These are phyloP conservation scores for Toxotes jaculatrix DNA, from an alignment of 2,113 vertebrate species.

Conservation along the genomic window DNA sequence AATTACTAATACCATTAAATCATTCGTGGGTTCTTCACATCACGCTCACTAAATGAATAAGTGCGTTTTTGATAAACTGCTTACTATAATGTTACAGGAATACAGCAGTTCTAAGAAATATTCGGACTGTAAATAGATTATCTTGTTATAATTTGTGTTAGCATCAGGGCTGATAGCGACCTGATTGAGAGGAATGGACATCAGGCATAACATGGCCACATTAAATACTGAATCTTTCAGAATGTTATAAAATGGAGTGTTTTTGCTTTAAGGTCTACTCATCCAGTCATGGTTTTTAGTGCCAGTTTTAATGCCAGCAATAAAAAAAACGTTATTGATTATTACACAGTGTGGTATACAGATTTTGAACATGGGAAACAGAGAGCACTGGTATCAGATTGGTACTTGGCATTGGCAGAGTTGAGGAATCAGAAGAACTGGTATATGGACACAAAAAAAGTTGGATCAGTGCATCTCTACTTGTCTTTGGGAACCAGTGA, in stretches of 20 bases:
- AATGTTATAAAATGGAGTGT: background rate
- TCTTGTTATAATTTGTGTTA: background rate
- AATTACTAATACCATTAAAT: slow-evolving; percentile 19
- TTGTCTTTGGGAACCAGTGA: background rate
- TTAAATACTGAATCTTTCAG: background rate
- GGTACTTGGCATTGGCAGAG: background rate
- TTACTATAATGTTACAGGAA: background rate
- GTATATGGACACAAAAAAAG: background rate
- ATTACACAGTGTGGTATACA: background rate
- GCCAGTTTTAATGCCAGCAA: background rate
- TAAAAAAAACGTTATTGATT: background rate
- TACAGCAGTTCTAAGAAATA: background rate
- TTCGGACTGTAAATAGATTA: background rate
- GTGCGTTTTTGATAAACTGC: background rate
- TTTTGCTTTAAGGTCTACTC: background rate
- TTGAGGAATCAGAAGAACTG: background rate
- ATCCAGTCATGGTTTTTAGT: background rate
- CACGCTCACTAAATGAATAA: background rate
- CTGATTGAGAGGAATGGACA: background rate
- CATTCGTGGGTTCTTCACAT: background rate
- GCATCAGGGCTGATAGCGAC: background rate
- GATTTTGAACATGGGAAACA: background rate
- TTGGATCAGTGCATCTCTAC: background rate
- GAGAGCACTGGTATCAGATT: background rate
- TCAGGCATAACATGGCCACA: background rate